These are phyloP conservation scores for Augiades crinisus DNA, from an alignment of 2,888 invertebrate species.

Conservation along the genomic window DNA sequence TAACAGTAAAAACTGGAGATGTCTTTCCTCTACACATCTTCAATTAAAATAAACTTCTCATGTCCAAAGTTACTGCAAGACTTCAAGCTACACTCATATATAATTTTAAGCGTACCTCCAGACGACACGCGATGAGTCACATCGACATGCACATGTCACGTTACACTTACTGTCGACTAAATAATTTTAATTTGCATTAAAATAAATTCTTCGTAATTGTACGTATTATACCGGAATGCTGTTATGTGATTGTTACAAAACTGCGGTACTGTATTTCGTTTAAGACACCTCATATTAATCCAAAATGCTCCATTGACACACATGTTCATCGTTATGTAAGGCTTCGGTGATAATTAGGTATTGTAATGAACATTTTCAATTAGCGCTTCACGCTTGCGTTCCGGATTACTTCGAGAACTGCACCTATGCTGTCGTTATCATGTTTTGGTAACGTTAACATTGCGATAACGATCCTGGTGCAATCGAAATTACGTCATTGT, in stretches of 20 bases:
- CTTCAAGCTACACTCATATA: neutral
- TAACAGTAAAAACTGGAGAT: neutral
- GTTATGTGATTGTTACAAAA: conserved; percentile 16
- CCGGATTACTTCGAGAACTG: neutral
- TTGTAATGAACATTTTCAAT: conserved; percentile 38
- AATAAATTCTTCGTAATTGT: conserved; percentile 1
- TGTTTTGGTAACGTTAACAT: neutral
- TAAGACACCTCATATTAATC: neutral
- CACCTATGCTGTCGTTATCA: neutral
- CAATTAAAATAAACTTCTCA: neutral
- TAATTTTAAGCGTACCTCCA: conserved; percentile 1
- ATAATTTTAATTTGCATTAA: neutral
- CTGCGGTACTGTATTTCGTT: conserved; percentile 7
- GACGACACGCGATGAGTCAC: neutral
- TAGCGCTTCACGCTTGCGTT: neutral
- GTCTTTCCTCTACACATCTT: neutral
- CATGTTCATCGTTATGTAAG: conserved; percentile 69
- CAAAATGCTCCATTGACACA: conserved; percentile 61
- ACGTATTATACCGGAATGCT: conserved; percentile 5
- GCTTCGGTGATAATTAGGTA: conserved; percentile 53
- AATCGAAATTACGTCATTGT: neutral
- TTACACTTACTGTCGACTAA: too few species aligned
- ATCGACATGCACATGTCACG: too few species aligned
- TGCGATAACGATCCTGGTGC: neutral
- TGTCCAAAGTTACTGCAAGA: neutral